phyloP scores from a whole-genome alignment of 2,888 invertebrate species.

The Antheraea yamamai region DNA sequence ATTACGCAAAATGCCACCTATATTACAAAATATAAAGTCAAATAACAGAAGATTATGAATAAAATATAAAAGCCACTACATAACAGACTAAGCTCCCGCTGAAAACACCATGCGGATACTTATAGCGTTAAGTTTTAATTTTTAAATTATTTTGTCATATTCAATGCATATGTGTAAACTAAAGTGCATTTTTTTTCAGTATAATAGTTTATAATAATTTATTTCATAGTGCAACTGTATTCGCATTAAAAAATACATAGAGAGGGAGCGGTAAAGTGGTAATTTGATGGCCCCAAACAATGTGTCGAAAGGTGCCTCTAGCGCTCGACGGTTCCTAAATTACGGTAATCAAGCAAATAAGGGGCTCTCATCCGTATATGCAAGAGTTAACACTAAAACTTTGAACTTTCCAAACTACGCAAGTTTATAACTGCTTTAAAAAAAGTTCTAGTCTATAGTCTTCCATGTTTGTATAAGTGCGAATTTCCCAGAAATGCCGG shows the following conservation, averaged over 20 bases:
- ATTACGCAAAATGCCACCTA: too few relatives aligned
- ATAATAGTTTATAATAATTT: not conserved
- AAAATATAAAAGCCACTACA: too few relatives aligned
- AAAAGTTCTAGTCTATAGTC: too few relatives aligned
- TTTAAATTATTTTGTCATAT: too few relatives aligned
- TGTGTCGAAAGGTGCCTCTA: constrained; percentile 22
- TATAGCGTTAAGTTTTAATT: too few relatives aligned
- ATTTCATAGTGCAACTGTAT: constrained; percentile 6
- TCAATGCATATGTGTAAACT: too few relatives aligned
- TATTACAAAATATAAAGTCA: too few relatives aligned
- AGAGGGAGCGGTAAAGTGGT: constrained; percentile 10
- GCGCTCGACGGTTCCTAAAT: constrained; percentile 10
- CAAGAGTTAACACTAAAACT: constrained; percentile 13
- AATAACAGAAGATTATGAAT: too few relatives aligned
- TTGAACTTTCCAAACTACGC: not conserved
- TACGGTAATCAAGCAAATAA: constrained; percentile 18
- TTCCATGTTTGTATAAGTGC: too few relatives aligned
- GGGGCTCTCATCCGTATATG: constrained; percentile 12
- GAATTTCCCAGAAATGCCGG: too few relatives aligned
- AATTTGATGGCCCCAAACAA: constrained; percentile 19
- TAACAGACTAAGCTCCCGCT: too few relatives aligned
- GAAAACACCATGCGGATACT: too few relatives aligned
- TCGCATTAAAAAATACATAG: not conserved
- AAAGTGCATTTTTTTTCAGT: not conserved
- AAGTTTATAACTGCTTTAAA: not conserved